Conservation (phyloP, 30 jellyfish, hydroid and myxozoan species). For the Pseudorhiza aurosa region DNA sequence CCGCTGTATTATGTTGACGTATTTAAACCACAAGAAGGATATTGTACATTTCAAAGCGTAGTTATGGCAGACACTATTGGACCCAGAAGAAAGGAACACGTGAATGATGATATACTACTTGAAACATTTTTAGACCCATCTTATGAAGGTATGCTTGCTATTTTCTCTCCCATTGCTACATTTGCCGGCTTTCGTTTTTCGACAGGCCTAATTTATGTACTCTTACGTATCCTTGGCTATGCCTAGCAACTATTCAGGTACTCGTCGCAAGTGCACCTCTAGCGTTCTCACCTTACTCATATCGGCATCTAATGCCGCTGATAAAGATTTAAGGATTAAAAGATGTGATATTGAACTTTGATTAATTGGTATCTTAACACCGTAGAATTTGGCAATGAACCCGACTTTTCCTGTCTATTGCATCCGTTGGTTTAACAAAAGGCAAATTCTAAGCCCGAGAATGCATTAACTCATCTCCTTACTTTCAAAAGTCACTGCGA, state of each 20-base stretch:
- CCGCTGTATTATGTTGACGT: background rate
- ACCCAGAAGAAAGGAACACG: background rate
- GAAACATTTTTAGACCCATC: background rate
- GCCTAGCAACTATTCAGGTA: constrained; percentile 15
- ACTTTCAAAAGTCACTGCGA: too few relatives aligned
- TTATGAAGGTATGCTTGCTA: background rate
- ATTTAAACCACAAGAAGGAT: background rate
- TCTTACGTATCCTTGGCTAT: background rate
- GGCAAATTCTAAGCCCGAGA: too few relatives aligned
- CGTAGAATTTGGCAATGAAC: too few relatives aligned
- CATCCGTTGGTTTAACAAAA: too few relatives aligned
- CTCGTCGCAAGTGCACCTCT: too few relatives aligned
- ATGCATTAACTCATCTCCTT: too few relatives aligned
- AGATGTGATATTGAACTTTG: too few relatives aligned
- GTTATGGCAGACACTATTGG: background rate
- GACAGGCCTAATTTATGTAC: background rate
- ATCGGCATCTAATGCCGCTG: too few relatives aligned
- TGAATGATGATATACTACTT: background rate
- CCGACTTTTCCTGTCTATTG: too few relatives aligned
- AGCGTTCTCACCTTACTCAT: too few relatives aligned
- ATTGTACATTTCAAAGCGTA: background rate
- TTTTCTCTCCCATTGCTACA: background rate
- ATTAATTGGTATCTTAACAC: too few relatives aligned
- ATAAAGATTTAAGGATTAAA: too few relatives aligned
- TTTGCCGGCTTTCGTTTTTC: background rate